phyloP scores from a whole-genome alignment of 2,888 invertebrate species.

The Leptopilina drosophilae region DNA sequence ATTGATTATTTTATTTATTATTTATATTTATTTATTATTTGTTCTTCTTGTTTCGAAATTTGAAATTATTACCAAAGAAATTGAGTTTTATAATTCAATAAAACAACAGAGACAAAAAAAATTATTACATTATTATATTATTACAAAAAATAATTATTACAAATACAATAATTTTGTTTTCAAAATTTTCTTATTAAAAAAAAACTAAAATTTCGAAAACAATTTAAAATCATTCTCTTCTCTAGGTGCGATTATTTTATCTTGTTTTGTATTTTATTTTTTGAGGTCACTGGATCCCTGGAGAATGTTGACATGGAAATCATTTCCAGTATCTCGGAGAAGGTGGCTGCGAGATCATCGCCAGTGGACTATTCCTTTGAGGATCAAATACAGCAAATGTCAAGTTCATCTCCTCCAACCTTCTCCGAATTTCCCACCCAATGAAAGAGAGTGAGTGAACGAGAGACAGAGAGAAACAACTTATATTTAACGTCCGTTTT shows the following conservation, averaged over 20 bases:
- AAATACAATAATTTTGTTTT: too few species aligned
- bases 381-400: conserved; percentile 57
- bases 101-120: too few species aligned
- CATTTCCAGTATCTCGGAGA: conserved; percentile 64
- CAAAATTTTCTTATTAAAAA: too few species aligned
- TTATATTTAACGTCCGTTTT: not conserved
- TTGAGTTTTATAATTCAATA: too few species aligned
- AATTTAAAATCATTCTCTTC: too few species aligned
- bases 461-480: not conserved
- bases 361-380: conserved; percentile 55
- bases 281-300: conserved; percentile 60
- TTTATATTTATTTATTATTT: too few species aligned
- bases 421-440: conserved; percentile 66
- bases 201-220: too few species aligned
- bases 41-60: too few species aligned
- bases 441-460: conserved; percentile 34
- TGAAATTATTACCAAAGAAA: too few species aligned
- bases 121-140: too few species aligned
- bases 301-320: conserved; percentile 58
- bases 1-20: too few species aligned
- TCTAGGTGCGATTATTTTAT: not conserved
- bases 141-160: too few species aligned
- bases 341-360: conserved; percentile 52
- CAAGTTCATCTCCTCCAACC: conserved; percentile 61
- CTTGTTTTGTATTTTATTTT: conserved; percentile 38